Evolutionary conservation across 1,140 invertebrate species (phyloP).

Genomic region (Anthonomus grandis): DNA sequence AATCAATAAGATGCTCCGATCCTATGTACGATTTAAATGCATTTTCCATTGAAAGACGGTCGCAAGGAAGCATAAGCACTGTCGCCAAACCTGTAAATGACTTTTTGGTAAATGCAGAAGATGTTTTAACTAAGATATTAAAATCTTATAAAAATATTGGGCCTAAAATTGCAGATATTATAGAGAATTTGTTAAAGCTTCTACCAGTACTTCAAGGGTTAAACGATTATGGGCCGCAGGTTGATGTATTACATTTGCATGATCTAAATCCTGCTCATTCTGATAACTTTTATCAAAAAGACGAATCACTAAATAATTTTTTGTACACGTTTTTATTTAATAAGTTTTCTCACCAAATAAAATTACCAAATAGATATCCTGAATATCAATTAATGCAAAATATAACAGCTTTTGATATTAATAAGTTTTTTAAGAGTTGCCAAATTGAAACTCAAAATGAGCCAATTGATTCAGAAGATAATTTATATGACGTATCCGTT

Average conservation of each 20-base stretch:
- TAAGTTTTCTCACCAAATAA: not conserved
- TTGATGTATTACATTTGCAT: constrained; percentile 27
- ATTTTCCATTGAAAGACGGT: constrained; percentile 1
- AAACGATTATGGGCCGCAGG: not conserved
- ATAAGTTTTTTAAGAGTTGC: constrained; percentile 7
- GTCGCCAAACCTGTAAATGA: not conserved
- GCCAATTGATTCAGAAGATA: not conserved
- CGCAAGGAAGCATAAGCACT: not conserved
- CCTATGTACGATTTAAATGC: constrained; percentile 1
- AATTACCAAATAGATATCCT: not conserved
- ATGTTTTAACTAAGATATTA: constrained; percentile 11
- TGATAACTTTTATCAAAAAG: not conserved
- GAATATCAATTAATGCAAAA: constrained; percentile 4
- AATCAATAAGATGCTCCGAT: constrained; percentile 8
- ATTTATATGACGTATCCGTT: constrained; percentile 21
- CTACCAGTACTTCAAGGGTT: not conserved
- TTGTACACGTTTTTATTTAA: constrained; percentile 26
- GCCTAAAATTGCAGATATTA: constrained; percentile 1
- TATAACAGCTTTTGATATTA: constrained; percentile 8
- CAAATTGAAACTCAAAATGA: not conserved
- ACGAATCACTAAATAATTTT: constrained; percentile 17
- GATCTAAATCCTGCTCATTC: constrained; percentile 24
- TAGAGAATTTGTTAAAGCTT: constrained; percentile 5
- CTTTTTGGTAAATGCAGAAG: constrained; percentile 20
- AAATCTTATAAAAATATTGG: constrained; percentile 20